Conservation (phyloP, 37 sponge, comb jelly and placozoan species). For the Chondrosia reniformis region DNA sequence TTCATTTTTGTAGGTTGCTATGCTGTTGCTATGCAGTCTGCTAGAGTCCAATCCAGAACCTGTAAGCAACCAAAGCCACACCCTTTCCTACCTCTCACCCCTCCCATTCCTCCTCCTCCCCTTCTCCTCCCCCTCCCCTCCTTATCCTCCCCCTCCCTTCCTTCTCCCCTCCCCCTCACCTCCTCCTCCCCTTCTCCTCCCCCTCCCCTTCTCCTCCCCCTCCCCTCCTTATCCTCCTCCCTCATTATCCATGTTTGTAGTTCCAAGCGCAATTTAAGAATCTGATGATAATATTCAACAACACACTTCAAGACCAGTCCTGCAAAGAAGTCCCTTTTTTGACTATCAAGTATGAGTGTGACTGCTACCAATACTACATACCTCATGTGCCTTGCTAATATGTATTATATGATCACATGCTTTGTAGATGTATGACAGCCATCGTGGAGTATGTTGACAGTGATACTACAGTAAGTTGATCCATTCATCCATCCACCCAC, state of each 20-base stretch:
- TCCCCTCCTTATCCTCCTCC: slow-evolving; percentile 2
- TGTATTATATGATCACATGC: too few species aligned
- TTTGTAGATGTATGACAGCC: slow-evolving; percentile 59
- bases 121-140: too few species aligned
- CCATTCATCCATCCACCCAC: background rate
- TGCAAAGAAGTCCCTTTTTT: slow-evolving; percentile 63
- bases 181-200: background rate
- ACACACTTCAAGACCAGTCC: slow-evolving; percentile 48
- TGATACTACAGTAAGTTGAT: slow-evolving; percentile 48
- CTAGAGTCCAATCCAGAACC: slow-evolving; percentile 51
- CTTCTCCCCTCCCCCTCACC: background rate
- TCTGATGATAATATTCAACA: slow-evolving; percentile 51
- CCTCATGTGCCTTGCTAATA: too few species aligned
- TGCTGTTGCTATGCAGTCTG: slow-evolving; percentile 56
- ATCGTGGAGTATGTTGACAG: slow-evolving; percentile 69
- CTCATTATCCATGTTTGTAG: slow-evolving; percentile 32
- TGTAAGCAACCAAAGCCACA: slow-evolving; percentile 29
- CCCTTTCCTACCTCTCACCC: background rate
- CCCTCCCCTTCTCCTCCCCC: background rate
- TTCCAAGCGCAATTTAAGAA: slow-evolving; percentile 53
- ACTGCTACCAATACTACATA: too few species aligned
- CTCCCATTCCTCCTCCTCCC: background rate
- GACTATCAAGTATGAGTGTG: slow-evolving; percentile 61
- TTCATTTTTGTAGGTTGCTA: slow-evolving; percentile 56
- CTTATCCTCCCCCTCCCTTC: background rate